These are phyloP conservation scores for Tetramorium alpestre DNA, from an alignment of 1,140 invertebrate species.

Conservation along the genomic window DNA sequence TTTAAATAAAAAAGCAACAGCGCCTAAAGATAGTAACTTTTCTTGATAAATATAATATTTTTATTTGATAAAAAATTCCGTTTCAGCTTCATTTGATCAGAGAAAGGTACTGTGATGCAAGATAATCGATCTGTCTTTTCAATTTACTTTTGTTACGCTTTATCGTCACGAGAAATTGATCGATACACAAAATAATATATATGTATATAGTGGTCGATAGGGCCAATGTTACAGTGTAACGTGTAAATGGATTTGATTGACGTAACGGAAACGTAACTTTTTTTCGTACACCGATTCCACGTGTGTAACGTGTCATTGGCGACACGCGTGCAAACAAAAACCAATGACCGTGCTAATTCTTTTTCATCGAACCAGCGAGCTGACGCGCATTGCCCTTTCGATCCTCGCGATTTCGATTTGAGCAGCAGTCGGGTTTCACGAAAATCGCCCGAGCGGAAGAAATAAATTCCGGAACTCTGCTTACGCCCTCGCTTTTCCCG, in stretches of 20 bases:
- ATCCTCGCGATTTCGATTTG: not conserved
- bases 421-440: not conserved
- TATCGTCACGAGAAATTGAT: constrained; percentile 4
- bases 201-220: not conserved
- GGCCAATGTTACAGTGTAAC: constrained; percentile 11
- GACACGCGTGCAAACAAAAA: constrained; percentile 10
- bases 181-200: not conserved
- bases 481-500: not conserved
- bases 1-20: not conserved
- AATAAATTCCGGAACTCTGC: constrained; percentile 47
- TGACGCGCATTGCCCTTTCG: not conserved
- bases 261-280: constrained; percentile 9
- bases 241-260: constrained; percentile 30
- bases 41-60: not conserved
- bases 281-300: not conserved
- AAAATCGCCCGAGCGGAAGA: not conserved
- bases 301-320: not conserved
- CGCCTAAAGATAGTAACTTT: not conserved
- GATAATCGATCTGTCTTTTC: not conserved
- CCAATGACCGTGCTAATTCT: constrained; percentile 14
- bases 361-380: not conserved
- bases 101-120: not conserved
- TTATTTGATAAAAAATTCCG: not conserved
- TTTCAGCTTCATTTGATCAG: not conserved
- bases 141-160: constrained; percentile 28